Base-by-base conservation (phyloP, 2,797 vertebrate species). In the Centroberyx gerrardi region DNA sequence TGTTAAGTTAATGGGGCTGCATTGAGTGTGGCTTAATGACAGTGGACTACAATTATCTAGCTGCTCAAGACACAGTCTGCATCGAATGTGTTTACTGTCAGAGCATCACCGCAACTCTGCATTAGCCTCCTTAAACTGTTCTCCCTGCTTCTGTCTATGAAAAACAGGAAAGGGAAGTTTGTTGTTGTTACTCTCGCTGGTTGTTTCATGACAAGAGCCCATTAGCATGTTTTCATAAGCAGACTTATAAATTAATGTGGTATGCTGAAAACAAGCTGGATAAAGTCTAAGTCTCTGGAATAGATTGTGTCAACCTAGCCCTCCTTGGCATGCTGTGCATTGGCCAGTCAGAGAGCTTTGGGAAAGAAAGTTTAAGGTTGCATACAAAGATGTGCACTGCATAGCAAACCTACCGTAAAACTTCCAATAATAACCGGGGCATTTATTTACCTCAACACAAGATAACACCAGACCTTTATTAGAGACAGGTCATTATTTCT, bases 41-140 rank as follows among this genome's bases (percentile, higher is more conserved):
- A 70, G 53, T 65, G 66, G 67, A 83, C 63, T 38, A 71, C 87
- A 88, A 74, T 87, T 84, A 85, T 83, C 75, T 73, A 58, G 56
- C 72, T 46, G 62, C 49, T 68, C 42, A 59, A 77, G 71, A 79
- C 65, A 17, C 17, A 36, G 56, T 28, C 62, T 52, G 14, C 36
- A 68, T 78, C 38, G 44, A 65, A 70, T 67, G 68, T 74, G 74
- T 89, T 87, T 75, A 52, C 83, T 78, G 71, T 61, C 66, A 73
- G 46, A 75, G 44, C 60, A 44, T 68, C 71, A 28, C 6, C 62
- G 10, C 54, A 12, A 27, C 62, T 22, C 38, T 10, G 48, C 59
- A 33, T 60, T 70, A 68, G 31, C 46, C 65, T 63, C 48, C 9
- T 8, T 66, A 31, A 69, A 58, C 33, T 69, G 36, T 29, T 27